phyloP scores from a whole-genome alignment of 2,797 vertebrate species.

The Neosalanx taihuensis region DNA sequence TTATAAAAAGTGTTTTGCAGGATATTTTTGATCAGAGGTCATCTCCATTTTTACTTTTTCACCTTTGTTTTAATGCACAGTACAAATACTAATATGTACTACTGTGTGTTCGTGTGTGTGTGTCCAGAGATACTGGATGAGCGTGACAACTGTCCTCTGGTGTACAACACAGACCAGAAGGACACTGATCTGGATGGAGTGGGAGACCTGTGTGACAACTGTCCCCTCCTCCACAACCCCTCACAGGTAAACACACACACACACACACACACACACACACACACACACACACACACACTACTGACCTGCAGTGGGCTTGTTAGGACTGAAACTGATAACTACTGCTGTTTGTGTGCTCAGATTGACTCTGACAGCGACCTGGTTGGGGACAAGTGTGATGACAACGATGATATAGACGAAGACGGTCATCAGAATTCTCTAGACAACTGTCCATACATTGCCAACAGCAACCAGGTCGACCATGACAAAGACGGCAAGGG shows the following conservation, averaged over 20 bases:
- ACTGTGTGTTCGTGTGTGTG: neutral
- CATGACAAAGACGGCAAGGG: constrained; percentile 91
- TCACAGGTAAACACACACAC: constrained; percentile 76
- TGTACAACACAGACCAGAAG: constrained; percentile 94
- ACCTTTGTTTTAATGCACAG: no score
- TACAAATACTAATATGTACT: neutral
- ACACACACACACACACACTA: neutral
- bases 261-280: constrained; percentile 5
- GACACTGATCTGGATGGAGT: constrained; percentile 93
- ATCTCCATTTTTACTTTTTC: no score
- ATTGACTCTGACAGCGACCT: constrained; percentile 89
- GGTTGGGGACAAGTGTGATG: constrained; percentile 91
- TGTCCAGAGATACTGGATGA: constrained; percentile 87
- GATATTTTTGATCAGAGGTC: no score
- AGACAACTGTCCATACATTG: constrained; percentile 94
- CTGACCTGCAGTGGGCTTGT: neutral
- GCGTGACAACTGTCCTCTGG: constrained; percentile 88
- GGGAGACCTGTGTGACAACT: constrained; percentile 97
- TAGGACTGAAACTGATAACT: neutral
- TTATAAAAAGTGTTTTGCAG: no score
- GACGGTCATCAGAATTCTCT: constrained; percentile 96
- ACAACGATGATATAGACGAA: constrained; percentile 92
- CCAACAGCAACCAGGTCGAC: constrained; percentile 94
- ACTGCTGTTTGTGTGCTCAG: constrained; percentile 54
- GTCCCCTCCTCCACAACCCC: constrained; percentile 91